Percentiles rank a stretch among this genome's conserved stretches.
phyloP scores from a whole-genome alignment of 2,888 invertebrate species.

The Tinea semifulvella region DNA sequence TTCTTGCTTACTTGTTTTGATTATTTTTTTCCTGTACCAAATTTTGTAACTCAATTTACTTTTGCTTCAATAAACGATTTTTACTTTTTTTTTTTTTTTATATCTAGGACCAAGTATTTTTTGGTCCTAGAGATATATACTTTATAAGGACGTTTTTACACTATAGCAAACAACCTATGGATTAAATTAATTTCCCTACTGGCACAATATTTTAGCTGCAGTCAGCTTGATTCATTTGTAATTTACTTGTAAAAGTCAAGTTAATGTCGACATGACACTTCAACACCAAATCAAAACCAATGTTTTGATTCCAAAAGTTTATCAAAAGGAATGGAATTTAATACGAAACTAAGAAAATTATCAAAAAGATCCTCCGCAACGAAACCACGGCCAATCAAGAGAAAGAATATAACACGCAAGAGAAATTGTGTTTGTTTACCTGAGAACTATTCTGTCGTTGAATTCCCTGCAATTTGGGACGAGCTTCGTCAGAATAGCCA shows the following conservation, averaged over 20 bases:
- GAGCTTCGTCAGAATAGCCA: slow-evolving; percentile 72
- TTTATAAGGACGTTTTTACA: too few relatives aligned
- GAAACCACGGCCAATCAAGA: slow-evolving; percentile 53
- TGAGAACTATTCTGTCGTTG: slow-evolving; percentile 65
- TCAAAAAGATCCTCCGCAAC: slow-evolving; percentile 53
- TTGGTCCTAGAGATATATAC: too few relatives aligned
- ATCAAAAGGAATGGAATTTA: slow-evolving; percentile 66
- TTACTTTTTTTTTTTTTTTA: too few relatives aligned
- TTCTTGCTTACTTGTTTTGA: too few relatives aligned
- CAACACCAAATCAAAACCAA: slow-evolving; percentile 42
- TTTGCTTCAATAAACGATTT: too few relatives aligned
- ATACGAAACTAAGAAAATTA: slow-evolving; percentile 65
- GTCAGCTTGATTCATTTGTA: slow-evolving; percentile 9
- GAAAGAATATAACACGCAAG: slow-evolving; percentile 51
- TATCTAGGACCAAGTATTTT: too few relatives aligned
- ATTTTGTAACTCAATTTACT: too few relatives aligned
- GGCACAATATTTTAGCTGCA: slow-evolving; percentile 3
- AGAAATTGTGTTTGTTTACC: slow-evolving; percentile 70
- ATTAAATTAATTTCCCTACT: neutral
- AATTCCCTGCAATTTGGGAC: slow-evolving; percentile 74
- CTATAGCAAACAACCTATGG: too few relatives aligned
- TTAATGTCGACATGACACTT: slow-evolving; percentile 27
- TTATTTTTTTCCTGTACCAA: too few relatives aligned
- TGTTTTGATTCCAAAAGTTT: slow-evolving; percentile 62
- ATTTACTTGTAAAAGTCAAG: neutral